Conservation (phyloP, 2,113 vertebrate genomes). For the Irena cyanogastra region DNA sequence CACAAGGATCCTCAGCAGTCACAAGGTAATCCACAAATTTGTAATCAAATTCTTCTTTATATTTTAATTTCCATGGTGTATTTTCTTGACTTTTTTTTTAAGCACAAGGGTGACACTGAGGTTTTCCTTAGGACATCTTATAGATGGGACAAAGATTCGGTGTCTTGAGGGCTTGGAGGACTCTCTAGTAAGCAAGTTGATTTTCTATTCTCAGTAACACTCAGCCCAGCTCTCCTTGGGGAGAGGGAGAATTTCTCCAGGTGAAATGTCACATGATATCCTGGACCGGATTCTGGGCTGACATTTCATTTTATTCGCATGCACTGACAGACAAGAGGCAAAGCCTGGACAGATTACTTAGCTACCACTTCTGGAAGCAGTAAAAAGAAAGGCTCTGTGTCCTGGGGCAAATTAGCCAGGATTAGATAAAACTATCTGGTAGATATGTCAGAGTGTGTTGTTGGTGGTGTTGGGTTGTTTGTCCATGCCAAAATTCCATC, state of each 20-base stretch:
- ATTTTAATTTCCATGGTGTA: neutral
- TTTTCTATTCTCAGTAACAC: neutral
- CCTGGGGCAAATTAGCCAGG: neutral
- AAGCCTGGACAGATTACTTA: neutral
- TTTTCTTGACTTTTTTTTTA: neutral
- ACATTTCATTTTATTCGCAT: neutral
- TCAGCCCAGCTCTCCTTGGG: neutral
- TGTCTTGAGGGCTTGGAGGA: neutral
- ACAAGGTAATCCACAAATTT: slow-evolving; percentile 23
- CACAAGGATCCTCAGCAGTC: neutral
- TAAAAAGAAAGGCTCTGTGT: neutral
- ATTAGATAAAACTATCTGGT: neutral
- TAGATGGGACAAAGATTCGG: neutral
- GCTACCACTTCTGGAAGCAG: neutral
- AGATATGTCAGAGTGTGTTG: neutral
- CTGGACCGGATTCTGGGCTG: neutral
- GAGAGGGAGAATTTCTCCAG: neutral
- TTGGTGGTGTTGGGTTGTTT: too few species aligned
- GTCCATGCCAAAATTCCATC: neutral
- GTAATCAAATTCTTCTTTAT: neutral
- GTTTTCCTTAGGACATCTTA: neutral
- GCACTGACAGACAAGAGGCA: neutral
- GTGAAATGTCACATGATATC: neutral
- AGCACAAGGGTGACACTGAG: neutral
- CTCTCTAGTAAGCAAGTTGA: neutral